Base-by-base conservation (phyloP, 2,113 vertebrate species). In the Myxocyprinus asiaticus region DNA sequence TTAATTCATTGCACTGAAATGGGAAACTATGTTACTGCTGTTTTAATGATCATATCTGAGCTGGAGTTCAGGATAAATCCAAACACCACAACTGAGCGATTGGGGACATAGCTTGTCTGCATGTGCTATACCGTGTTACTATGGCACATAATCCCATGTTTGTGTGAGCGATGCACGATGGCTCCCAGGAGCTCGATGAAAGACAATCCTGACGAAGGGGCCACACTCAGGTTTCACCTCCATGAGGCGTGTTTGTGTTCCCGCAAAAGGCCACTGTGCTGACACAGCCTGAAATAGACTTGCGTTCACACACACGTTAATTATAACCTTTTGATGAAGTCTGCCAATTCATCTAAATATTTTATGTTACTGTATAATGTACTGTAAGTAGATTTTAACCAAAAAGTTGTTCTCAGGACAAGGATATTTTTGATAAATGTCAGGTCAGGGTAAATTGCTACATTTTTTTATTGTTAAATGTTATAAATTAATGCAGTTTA, bases 61-160 rank as follows among this genome's bases (percentile, higher is more conserved):
- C 61, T 43, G 12, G 3, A 15, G 47, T 65, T 50, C 45, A 76
- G 17, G 17, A 43, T 55, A 74, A 63, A 74, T 63, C 72, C 48
- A 74, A 74, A 48, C 58, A 51, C 10, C 33, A 4, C 47, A 75
- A 44, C 45, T n/a, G 64, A 51, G 58, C 45, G 47, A 53, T 5
- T 14, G 51, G n/a, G 77, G 55, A 51, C 8, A 9, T 70, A 44
- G 14, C 72, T 61, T 17, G 71, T 61, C 73, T 53, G 64, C 4
- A 76, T 53, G 76, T 33, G 6, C 33, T 45, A 77, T 53, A 42
- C 14, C 59, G 66, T 78, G 85, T 88, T 88, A 86, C 87, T 86
- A 88, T 88, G 87, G 87, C 77, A 83, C 84, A 84, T 88, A 86
- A 88, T 88, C 86, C 86, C 62, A 62, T 69, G 66, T 67, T 64